Evolutionary conservation across 2,113 vertebrate genomes (phyloP), one percentile per base, ranked within the genome.

Genomic region (Bolborhynchus lineola): DNA sequence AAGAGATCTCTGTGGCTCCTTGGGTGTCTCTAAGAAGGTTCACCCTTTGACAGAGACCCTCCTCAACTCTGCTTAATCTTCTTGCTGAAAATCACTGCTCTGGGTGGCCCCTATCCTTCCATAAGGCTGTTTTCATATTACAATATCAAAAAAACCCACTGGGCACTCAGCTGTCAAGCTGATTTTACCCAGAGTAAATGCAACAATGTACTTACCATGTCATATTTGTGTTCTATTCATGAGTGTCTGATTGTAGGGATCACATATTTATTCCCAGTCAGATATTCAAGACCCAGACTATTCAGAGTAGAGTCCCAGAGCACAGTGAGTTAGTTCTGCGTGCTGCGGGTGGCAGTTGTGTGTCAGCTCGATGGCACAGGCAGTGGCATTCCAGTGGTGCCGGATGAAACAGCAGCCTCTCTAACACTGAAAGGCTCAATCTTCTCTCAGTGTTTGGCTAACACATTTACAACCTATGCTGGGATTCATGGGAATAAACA

Each of bases 41-140:
- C 24, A 37, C 21, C 11, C 42, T 74, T 42, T 55, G 44, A 44
- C 41, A 52, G 23, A 49, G 65, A 46, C 21, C 8, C 17, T 53
- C 7, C 53, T 74, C 15, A 49, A 1, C 6, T 44, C 37, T 44
- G 31, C 44, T 67, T 23, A 21, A 2, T n/a, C 62, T 24, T 68
- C 44, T n/a, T 53, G 8, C 68, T 44, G 39, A 42, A 79, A 63
- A 75, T 49, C 75, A 69, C 63, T 52, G 67, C 42, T 60, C 24
- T 9, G 24, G 16, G n/a, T 53, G 0, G 0, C n/a, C 49, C 62
- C 72, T 24, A 8, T 25, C 76, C 33, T 46, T 59, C 70, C 44
- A 5, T 5, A 55, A 10, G 3, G 15, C 50, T 50, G 29, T 49
- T 59, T 68, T 84, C 35, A 31, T 14, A 11, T 46, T 14, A 18